Conservation (phyloP, 2,797 vertebrate species). For the Remorina albescens region DNA sequence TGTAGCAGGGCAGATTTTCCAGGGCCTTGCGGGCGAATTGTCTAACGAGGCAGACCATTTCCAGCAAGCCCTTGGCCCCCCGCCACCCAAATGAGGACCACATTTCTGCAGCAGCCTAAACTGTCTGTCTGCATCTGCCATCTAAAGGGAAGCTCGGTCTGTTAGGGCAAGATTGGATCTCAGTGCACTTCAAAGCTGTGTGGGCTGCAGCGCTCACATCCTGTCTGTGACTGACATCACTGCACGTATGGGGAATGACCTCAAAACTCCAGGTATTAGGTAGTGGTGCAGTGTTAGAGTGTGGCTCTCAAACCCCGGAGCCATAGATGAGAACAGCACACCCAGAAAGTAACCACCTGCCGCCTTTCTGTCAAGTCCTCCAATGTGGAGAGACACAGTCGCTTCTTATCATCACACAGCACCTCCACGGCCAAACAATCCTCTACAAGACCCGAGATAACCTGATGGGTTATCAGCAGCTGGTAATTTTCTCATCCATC, state of each 20-base stretch:
- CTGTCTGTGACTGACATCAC: constrained; percentile 80
- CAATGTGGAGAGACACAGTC: constrained; percentile 37
- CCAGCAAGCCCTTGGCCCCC: constrained; percentile 83
- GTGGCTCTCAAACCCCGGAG: constrained; percentile 52
- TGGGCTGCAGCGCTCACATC: constrained; percentile 79
- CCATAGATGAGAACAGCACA: constrained; percentile 51
- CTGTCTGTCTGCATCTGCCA: constrained; percentile 73
- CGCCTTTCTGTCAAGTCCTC: constrained; percentile 34
- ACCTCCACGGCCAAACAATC: constrained; percentile 40
- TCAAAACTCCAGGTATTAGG: constrained; percentile 63
- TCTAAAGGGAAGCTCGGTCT: constrained; percentile 73
- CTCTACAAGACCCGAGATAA: constrained; percentile 42
- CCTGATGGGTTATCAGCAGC: constrained; percentile 55
- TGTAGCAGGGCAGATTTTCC: constrained; percentile 82
- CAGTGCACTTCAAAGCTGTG: constrained; percentile 79
- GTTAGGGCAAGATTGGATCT: constrained; percentile 77
- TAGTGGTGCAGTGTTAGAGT: constrained; percentile 23
- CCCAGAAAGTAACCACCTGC: constrained; percentile 69
- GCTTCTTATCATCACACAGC: constrained; percentile 58
- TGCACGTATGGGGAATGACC: constrained; percentile 61
- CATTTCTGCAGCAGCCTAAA: constrained; percentile 80
- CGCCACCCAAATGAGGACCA: constrained; percentile 84
- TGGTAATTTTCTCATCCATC: constrained; percentile 62
- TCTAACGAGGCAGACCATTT: constrained; percentile 83
- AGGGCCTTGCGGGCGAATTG: constrained; percentile 78